phyloP scores from a whole-genome alignment of 1,140 invertebrate genomes.

The Psilanteris sp. region DNA sequence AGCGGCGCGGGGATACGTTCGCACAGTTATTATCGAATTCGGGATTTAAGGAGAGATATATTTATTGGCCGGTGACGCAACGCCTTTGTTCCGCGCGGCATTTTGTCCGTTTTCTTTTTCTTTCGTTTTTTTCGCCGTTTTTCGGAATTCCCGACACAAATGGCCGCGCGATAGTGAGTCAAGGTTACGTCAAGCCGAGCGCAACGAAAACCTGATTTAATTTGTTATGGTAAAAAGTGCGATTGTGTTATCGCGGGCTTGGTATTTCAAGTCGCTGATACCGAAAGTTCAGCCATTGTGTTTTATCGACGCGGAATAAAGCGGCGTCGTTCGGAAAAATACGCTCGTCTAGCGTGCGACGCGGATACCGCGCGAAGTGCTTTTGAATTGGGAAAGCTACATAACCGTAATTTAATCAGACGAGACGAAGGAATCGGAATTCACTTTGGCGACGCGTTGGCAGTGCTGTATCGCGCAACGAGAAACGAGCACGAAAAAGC shows the following conservation, averaged over 20 bases:
- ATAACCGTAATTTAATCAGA: too few relatives aligned
- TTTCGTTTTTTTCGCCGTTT: too few relatives aligned
- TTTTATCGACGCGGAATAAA: too few relatives aligned
- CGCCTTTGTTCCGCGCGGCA: not conserved
- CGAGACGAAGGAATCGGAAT: too few relatives aligned
- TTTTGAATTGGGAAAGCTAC: too few relatives aligned
- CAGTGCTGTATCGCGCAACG: too few relatives aligned
- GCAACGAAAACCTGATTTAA: slow-evolving; percentile 32
- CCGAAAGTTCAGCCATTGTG: slow-evolving; percentile 23
- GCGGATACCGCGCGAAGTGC: too few relatives aligned
- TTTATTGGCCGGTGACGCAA: slow-evolving; percentile 27
- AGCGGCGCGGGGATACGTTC: slow-evolving; percentile 25
- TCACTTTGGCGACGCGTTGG: too few relatives aligned
- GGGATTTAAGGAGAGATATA: slow-evolving; percentile 7
- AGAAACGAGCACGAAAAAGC: too few relatives aligned
- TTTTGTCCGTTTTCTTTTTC: slow-evolving; percentile 29
- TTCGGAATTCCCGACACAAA: slow-evolving; percentile 29
- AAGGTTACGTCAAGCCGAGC: slow-evolving; percentile 43
- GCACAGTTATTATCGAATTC: slow-evolving; percentile 14
- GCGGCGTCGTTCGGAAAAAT: too few relatives aligned
- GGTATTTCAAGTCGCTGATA: slow-evolving; percentile 9
- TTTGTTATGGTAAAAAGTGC: slow-evolving; percentile 33
- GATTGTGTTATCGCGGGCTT: slow-evolving; percentile 28
- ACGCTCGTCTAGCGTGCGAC: too few relatives aligned
- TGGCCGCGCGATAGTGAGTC: slow-evolving; percentile 24